Percentiles rank a stretch among this genome's conserved stretches.
Evolutionary conservation across 2,888 invertebrate species (phyloP).

Genomic region (Agrochola lota): DNA sequence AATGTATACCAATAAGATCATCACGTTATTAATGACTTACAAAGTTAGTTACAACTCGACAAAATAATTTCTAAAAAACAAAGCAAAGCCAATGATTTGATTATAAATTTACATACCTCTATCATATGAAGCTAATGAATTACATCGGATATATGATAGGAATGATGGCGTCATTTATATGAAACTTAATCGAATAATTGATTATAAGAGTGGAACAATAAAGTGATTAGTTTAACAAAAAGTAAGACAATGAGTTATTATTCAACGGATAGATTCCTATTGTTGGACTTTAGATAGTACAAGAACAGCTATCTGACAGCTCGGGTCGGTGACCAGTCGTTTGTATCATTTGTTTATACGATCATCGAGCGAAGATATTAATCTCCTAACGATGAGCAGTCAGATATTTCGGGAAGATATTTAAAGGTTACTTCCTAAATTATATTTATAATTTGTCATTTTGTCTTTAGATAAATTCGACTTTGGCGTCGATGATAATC

Average conservation of each 20-base stretch:
- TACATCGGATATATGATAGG: constrained; percentile 82
- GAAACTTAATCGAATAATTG: constrained; percentile 90
- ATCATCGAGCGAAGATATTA: constrained; percentile 85
- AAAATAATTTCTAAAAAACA: constrained; percentile 72
- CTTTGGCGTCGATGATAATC: constrained; percentile 72
- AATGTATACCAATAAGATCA: constrained; percentile 61
- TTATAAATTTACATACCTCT: constrained; percentile 75
- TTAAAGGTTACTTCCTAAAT: constrained; percentile 79
- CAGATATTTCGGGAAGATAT: constrained; percentile 84
- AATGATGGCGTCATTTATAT: constrained; percentile 84
- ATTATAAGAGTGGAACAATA: constrained; percentile 89
- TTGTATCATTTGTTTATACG: constrained; percentile 88
- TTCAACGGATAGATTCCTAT: constrained; percentile 86
- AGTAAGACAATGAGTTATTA: constrained; percentile 90
- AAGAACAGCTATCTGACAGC: constrained; percentile 80
- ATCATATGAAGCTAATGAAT: constrained; percentile 79
- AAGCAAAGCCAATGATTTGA: constrained; percentile 71
- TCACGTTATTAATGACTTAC: constrained; percentile 73
- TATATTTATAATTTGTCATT: constrained; percentile 82
- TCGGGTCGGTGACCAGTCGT: constrained; percentile 83
- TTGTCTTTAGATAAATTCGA: constrained; percentile 68
- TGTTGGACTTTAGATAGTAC: constrained; percentile 82
- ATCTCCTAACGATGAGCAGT: constrained; percentile 85
- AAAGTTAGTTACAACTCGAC: constrained; percentile 67
- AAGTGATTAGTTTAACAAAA: constrained; percentile 90